Conservation (phyloP, 2,113 vertebrate species). For the Tupaia chinensis region DNA sequence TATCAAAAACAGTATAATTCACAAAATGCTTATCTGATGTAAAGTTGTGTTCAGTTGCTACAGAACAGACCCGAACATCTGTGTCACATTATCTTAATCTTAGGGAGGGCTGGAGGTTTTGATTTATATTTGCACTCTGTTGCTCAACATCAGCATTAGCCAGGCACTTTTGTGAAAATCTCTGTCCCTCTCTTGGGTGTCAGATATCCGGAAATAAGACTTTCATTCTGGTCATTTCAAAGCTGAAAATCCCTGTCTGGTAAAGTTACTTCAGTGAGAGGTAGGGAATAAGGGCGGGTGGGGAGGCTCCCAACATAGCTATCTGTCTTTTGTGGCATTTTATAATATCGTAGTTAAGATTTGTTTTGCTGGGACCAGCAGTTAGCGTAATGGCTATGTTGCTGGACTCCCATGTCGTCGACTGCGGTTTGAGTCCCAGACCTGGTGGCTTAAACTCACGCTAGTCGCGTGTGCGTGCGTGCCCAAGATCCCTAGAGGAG, state of each 20-base stretch:
- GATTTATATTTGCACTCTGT: not conserved
- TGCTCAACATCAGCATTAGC: not conserved
- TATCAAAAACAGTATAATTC: not conserved
- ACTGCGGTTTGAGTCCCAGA: no score
- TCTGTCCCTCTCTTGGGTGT: not conserved
- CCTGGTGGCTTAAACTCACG: no score
- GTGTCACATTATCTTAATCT: not conserved
- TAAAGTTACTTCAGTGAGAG: not conserved
- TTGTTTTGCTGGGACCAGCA: not conserved
- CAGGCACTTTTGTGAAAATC: not conserved
- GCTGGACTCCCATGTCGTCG: no score
- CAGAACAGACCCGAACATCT: not conserved
- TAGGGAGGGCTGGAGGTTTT: not conserved
- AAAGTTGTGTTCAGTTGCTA: not conserved
- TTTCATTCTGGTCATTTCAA: not conserved
- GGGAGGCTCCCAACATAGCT: not conserved
- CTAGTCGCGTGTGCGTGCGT: no score
- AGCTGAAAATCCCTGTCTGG: not conserved
- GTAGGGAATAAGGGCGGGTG: not conserved
- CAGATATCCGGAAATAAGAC: not conserved
- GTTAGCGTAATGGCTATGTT: no score
- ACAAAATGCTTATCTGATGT: not conserved
- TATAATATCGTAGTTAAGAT: not conserved
- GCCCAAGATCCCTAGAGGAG: no score
- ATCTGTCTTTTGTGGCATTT: not conserved